phyloP scores from a whole-genome alignment of 1,140 invertebrate genomes.

The Aphaenogaster ashmeadi region DNA sequence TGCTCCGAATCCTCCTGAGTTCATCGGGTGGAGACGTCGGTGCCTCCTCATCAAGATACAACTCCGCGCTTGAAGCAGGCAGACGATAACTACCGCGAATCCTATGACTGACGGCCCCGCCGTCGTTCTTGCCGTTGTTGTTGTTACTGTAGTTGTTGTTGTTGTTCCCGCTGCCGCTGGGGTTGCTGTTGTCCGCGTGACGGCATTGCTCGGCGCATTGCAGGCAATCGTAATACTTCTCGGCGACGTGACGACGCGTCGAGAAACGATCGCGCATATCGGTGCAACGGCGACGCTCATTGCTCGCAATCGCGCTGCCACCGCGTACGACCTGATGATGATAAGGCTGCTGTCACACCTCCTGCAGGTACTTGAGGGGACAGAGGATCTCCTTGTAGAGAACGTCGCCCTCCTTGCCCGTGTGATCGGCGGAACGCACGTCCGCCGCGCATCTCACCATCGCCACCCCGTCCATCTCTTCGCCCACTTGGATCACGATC shows the following conservation, averaged over 20 bases:
- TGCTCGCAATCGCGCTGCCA: constrained; percentile 79
- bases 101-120: constrained; percentile 29
- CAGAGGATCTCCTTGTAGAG: constrained; percentile 88
- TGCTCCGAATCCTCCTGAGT: constrained; percentile 55
- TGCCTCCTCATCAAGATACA: constrained; percentile 29
- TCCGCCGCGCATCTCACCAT: constrained; percentile 96
- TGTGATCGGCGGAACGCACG: constrained; percentile 93
- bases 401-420: constrained; percentile 92
- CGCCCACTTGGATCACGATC: constrained; percentile 95
- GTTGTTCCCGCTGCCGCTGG: constrained; percentile 63
- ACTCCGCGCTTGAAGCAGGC: neutral
- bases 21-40: constrained; percentile 45
- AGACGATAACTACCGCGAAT: constrained; percentile 2
- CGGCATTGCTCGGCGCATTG: constrained; percentile 86
- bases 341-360: constrained; percentile 91
- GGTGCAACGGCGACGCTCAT: constrained; percentile 76
- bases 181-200: constrained; percentile 80
- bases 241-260: constrained; percentile 78
- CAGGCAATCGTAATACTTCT: constrained; percentile 86
- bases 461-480: constrained; percentile 96
- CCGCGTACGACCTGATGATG: constrained; percentile 73
- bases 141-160: constrained; percentile 61
- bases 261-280: constrained; percentile 78
- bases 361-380: constrained; percentile 94
- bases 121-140: constrained; percentile 40